phyloP scores from a whole-genome alignment of 2,888 invertebrate genomes.

The Drosophila helvetica region DNA sequence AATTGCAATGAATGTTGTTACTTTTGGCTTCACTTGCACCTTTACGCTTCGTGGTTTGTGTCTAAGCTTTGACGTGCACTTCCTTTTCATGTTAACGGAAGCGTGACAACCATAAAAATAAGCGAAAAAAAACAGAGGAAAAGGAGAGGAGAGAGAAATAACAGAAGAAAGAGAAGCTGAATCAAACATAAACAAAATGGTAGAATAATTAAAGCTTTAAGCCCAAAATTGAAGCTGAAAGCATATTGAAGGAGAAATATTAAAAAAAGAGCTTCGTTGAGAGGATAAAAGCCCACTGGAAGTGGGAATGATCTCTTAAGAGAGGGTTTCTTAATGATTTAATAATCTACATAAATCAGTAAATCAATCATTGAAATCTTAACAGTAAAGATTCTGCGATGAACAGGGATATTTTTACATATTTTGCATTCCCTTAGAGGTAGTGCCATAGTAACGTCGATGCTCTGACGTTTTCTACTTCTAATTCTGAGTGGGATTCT shows the following conservation, averaged over 20 bases:
- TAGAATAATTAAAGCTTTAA: neutral
- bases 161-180: constrained; percentile 6
- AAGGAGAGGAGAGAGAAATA: neutral
- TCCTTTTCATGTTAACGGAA: constrained; percentile 77
- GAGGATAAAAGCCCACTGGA: too few relatives aligned
- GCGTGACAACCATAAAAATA: constrained; percentile 57
- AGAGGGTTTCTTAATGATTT: too few relatives aligned
- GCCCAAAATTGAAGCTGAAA: neutral
- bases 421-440: too few relatives aligned
- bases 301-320: too few relatives aligned
- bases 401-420: too few relatives aligned
- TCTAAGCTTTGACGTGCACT: constrained; percentile 81
- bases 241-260: too few relatives aligned
- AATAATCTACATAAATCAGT: too few relatives aligned
- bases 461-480: too few relatives aligned
- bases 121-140: neutral
- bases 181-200: constrained; percentile 15
- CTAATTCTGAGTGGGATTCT: neutral
- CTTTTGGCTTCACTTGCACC: constrained; percentile 77
- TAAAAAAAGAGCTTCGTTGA: too few relatives aligned
- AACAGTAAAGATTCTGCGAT: too few relatives aligned
- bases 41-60: constrained; percentile 80
- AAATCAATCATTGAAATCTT: too few relatives aligned
- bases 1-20: constrained; percentile 76
- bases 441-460: too few relatives aligned